Evolutionary conservation across 2,113 vertebrate genomes (phyloP), one percentile per base, ranked within the genome.

Genomic region (Salvelinus sp.): DNA sequence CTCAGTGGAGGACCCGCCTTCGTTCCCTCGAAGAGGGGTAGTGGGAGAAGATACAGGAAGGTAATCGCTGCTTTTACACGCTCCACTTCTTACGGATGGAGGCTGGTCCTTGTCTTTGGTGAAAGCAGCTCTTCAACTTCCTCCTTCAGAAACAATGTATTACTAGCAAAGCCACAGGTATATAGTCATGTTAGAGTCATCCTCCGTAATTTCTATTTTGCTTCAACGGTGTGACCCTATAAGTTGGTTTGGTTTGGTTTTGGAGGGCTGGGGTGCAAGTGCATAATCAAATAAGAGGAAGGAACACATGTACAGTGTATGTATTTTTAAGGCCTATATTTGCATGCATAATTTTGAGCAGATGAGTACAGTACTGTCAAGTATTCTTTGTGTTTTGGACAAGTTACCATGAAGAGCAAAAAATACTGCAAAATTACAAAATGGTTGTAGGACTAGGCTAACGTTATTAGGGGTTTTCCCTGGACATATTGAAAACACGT

Each of bases 51-150:
- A 83, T 83, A 87, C 85, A 87, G 73, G 58, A 70, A 80, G 77
- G 74, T 78, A 85, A 87, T 87, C 80, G 80, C 77, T 86, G 86
- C 87, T 91, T 90, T 88, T 74, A 90, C 84, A 91, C 89, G 88
- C 77, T 86, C 88, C 89, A 87, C 88, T 90, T 90, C 87, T 85
- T 90, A 69, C 73, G 83, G 85, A 87, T 89, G 86, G 86, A 87
- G 87, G 83, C 57, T 85, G 86, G 76, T 82, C 76, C 64, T 57
- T 44, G 69, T n/a, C 54, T 72, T 60, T 6, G 25, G 70, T 66
- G 79, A 14, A 81, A 86, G 85, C 68, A 81, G 82, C 85, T 80
- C 86, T 90, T 69, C 66, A 68, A 1, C 20, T 23, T 7, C 33
- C 68, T 69, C 68, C 48, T 47, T 82, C 73, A 28, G 44, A 68